These are phyloP conservation scores for Perizoma flavofasciatum DNA, from an alignment of 2,888 invertebrate species.

Conservation along the genomic window DNA sequence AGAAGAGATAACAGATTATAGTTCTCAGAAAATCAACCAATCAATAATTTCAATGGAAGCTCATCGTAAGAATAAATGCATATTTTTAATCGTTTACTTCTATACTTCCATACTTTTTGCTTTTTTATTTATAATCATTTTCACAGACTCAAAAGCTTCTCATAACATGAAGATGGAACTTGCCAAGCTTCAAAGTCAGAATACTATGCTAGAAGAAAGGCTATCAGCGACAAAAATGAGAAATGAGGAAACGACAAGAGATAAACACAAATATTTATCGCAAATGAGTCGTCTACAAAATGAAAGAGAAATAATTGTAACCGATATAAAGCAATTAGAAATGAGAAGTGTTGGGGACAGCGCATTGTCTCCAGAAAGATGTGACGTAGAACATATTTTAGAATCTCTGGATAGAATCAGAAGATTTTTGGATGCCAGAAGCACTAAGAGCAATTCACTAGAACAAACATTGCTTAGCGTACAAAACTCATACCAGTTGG, in stretches of 20 bases:
- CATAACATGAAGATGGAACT: slow-evolving; percentile 75
- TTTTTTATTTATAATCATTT: neutral
- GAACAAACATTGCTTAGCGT: slow-evolving; percentile 65
- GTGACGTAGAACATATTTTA: slow-evolving; percentile 57
- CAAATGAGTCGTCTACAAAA: slow-evolving; percentile 56
- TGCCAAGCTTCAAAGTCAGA: slow-evolving; percentile 60
- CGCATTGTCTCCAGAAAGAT: slow-evolving; percentile 51
- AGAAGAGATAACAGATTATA: slow-evolving; percentile 60
- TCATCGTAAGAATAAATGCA: slow-evolving; percentile 58
- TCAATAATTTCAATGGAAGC: slow-evolving; percentile 66
- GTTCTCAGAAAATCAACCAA: slow-evolving; percentile 56
- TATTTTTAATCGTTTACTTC: neutral
- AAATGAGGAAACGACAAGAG: slow-evolving; percentile 52
- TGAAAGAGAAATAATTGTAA: slow-evolving; percentile 62
- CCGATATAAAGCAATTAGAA: slow-evolving; percentile 67
- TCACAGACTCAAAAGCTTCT: slow-evolving; percentile 72
- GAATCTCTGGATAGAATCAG: slow-evolving; percentile 61
- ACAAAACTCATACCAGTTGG: slow-evolving; percentile 68
- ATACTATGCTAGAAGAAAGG: slow-evolving; percentile 55
- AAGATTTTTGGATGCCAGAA: slow-evolving; percentile 53
- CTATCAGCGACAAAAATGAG: slow-evolving; percentile 54
- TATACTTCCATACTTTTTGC: too few species aligned
- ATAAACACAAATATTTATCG: slow-evolving; percentile 55
- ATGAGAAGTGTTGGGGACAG: slow-evolving; percentile 64
- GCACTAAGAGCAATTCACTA: slow-evolving; percentile 52